Evolutionary conservation across 2,113 vertebrate species (phyloP), one percentile per base, ranked within the genome.

Genomic region (Calonectris borealis): DNA sequence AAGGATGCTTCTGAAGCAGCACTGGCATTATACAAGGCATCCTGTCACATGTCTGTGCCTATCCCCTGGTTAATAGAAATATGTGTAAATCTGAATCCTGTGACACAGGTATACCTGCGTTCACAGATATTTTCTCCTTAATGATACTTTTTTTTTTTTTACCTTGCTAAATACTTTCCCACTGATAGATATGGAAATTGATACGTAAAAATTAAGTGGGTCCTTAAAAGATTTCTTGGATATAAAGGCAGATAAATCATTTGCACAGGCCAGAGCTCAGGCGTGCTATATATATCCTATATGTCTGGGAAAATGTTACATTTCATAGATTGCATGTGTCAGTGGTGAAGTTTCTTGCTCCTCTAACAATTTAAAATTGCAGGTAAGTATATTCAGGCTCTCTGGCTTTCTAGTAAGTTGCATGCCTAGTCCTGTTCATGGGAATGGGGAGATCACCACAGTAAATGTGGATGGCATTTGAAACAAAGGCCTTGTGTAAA

Each of bases 381-480:
- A 87, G 52, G 17, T 73, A 55, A 57, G n/a, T 22, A 14, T 51
- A 26, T 76, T 55, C 49, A 61, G 70, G 12, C 17, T 21, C 77
- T 58, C 17, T 42, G 40, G 5, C 32, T 83, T 75, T 69, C 40
- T 32, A 68, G 48, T 17, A 72, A 46, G 27, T 64, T 71, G 10
- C 68, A n/a, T 64, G 9, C 2, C 0, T 25, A 36, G 27, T 31
- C 54, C 46, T 60, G 11, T n/a, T 49, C 11, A 2, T 2, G 1
- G 58, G 57, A 69, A 7, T 20, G 26, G 31, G 38, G 24, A 64
- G 31, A 38, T 79, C 52, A 54, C 26, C 19, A 15, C 34, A 32
- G 51, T 6, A 60, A 61, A 26, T 8, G 46, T 26, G 27, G 52
- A 77, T 88, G 26, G 86, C 32, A 10, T 70, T 82, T 48, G 77